phyloP scores from a whole-genome alignment of 2,888 invertebrate genomes.

The Molorchus minor region DNA sequence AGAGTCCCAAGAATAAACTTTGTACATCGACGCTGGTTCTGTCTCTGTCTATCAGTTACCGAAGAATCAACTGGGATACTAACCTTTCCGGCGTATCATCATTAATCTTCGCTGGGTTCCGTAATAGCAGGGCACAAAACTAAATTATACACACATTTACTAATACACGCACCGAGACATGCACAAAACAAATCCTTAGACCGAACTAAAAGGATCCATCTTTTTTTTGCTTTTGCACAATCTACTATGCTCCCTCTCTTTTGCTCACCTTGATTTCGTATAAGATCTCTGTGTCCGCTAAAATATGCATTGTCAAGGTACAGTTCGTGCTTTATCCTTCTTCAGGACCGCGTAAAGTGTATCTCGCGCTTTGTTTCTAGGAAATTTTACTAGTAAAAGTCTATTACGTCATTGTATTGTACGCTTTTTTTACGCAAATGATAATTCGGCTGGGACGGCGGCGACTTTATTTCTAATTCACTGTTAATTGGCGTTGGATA shows the following conservation, averaged over 20 bases:
- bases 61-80: neutral
- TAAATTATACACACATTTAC: conserved; percentile 9
- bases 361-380: conserved; percentile 39
- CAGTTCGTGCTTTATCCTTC: conserved; percentile 45
- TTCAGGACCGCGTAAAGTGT: conserved; percentile 32
- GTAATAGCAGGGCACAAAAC: neutral
- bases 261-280: conserved; percentile 28
- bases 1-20: too few species aligned
- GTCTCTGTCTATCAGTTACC: neutral
- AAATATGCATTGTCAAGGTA: conserved; percentile 50
- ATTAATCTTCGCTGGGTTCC: neutral
- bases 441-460: conserved; percentile 19
- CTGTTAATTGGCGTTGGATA: conserved; percentile 15
- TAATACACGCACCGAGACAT: conserved; percentile 34
- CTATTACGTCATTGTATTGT: conserved; percentile 43
- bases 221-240: conserved; percentile 28
- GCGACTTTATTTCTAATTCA: conserved; percentile 17
- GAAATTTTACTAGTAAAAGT: conserved; percentile 41
- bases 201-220: conserved; percentile 44
- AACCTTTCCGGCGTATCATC: conserved; percentile 5
- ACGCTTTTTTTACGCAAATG: conserved; percentile 37
- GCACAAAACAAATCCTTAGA: conserved; percentile 44
- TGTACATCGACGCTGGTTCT: too few species aligned
- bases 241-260: conserved; percentile 31
- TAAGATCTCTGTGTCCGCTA: conserved; percentile 32